Evolutionary conservation across 2,888 invertebrate genomes (phyloP).

Genomic region (Ectemnius lituratus): DNA sequence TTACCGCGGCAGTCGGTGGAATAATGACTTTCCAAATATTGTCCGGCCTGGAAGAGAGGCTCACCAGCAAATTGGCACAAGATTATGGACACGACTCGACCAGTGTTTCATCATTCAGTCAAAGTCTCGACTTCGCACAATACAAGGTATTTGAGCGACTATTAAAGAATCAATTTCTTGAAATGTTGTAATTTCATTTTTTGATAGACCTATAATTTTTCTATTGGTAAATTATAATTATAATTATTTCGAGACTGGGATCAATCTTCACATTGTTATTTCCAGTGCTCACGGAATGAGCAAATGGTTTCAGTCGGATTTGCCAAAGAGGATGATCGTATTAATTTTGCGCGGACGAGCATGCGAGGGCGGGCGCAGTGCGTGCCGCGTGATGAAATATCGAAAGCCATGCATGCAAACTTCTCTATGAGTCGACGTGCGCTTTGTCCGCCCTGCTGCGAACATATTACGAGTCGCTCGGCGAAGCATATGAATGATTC

Average conservation of each 20-base stretch:
- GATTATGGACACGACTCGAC: constrained; percentile 74
- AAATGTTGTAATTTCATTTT: too few relatives aligned
- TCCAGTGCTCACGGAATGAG: too few relatives aligned
- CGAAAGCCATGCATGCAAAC: constrained; percentile 26
- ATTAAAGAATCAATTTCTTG: too few relatives aligned
- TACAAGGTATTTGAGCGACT: constrained; percentile 72
- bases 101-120: constrained; percentile 75
- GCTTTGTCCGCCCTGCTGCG: constrained; percentile 18
- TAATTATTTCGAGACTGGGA: neutral
- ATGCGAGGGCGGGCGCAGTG: neutral
- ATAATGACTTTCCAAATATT: constrained; percentile 76
- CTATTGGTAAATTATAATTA: too few relatives aligned
- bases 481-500: constrained; percentile 47
- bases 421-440: constrained; percentile 26
- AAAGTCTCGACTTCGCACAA: constrained; percentile 78
- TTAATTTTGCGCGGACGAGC: constrained; percentile 1
- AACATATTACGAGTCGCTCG: constrained; percentile 16
- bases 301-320: neutral
- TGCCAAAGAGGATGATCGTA: neutral
- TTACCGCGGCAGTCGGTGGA: constrained; percentile 74
- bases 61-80: constrained; percentile 70
- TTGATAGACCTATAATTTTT: too few relatives aligned
- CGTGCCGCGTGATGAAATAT: neutral
- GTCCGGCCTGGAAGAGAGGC: constrained; percentile 72
- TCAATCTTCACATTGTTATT: neutral